Percentiles rank a stretch among this genome's conserved stretches.
Conservation (phyloP, 2,113 vertebrate species). For the Riparia riparia region DNA sequence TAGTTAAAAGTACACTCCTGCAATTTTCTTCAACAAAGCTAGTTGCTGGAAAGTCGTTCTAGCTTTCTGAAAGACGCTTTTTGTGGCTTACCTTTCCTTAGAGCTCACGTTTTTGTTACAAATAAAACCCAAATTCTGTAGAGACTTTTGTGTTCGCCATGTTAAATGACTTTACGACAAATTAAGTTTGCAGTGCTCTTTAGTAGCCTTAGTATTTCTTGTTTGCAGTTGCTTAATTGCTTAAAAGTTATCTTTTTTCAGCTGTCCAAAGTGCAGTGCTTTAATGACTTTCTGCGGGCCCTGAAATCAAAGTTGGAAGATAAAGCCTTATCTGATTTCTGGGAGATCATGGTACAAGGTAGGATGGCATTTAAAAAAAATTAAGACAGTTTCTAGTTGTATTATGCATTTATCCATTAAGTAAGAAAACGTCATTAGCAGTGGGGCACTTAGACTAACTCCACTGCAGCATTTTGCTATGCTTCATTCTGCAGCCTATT, state of each 20-base stretch:
- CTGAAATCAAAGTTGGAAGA: slow-evolving; percentile 86
- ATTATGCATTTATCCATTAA: not conserved
- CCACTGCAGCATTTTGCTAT: not conserved
- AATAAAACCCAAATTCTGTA: not conserved
- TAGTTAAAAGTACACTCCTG: not conserved
- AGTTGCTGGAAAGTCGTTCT: not conserved
- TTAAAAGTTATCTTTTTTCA: not conserved
- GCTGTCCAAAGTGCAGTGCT: slow-evolving; percentile 81
- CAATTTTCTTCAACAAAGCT: not conserved
- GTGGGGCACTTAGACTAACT: not conserved
- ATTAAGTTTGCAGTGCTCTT: not conserved
- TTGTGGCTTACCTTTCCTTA: not conserved
- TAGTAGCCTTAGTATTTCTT: not conserved
- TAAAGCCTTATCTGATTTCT: slow-evolving; percentile 88
- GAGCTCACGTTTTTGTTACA: not conserved
- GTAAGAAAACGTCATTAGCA: not conserved
- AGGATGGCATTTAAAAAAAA: not conserved
- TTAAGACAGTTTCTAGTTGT: not conserved
- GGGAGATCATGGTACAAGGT: slow-evolving; percentile 93
- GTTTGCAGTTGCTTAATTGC: slow-evolving; percentile 18
- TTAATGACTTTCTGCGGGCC: slow-evolving; percentile 88
- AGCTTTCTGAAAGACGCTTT: not conserved
- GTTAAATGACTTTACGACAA: not conserved
- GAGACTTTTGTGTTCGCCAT: not conserved
- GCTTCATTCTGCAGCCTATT: not conserved